Evolutionary conservation across 2,888 invertebrate genomes (phyloP).

Genomic region (Rotaria sp.): DNA sequence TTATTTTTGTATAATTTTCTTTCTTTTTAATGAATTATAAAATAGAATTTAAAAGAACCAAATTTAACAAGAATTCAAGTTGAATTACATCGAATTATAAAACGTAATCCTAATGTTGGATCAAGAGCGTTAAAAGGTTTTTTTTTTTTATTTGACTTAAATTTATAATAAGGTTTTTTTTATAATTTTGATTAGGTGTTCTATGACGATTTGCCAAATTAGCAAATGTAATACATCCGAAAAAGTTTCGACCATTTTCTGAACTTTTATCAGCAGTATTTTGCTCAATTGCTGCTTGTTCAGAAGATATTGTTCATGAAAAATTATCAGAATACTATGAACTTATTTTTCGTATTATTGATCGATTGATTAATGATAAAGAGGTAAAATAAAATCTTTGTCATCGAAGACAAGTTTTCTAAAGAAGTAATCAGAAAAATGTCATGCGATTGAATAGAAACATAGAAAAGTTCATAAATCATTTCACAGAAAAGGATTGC

Average conservation of each 20-base stretch:
- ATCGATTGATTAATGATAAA: constrained; percentile 14
- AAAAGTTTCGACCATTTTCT: constrained; percentile 9
- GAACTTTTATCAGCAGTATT: neutral
- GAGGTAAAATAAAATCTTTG: too few species aligned
- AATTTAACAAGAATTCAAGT: neutral
- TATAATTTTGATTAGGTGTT: neutral
- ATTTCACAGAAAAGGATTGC: too few species aligned
- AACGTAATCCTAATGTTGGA: constrained; percentile 26
- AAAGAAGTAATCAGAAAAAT: too few species aligned
- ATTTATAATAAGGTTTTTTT: neutral
- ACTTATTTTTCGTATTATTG: constrained; percentile 3
- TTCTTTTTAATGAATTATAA: neutral
- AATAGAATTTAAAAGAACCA: neutral
- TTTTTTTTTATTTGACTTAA: neutral
- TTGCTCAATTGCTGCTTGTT: neutral
- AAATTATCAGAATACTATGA: constrained; percentile 10
- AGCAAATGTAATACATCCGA: constrained; percentile 9
- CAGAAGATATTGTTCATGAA: constrained; percentile 13
- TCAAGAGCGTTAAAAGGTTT: neutral
- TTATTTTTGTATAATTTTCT: neutral
- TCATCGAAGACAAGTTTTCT: too few species aligned
- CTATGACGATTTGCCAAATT: neutral
- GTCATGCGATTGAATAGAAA: too few species aligned
- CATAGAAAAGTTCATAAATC: too few species aligned
- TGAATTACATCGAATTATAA: constrained; percentile 24